Percentiles rank a stretch among this genome's conserved stretches.
Evolutionary conservation across 1,140 invertebrate species (phyloP).

Genomic region (Daktulosphaira vitifoliae): DNA sequence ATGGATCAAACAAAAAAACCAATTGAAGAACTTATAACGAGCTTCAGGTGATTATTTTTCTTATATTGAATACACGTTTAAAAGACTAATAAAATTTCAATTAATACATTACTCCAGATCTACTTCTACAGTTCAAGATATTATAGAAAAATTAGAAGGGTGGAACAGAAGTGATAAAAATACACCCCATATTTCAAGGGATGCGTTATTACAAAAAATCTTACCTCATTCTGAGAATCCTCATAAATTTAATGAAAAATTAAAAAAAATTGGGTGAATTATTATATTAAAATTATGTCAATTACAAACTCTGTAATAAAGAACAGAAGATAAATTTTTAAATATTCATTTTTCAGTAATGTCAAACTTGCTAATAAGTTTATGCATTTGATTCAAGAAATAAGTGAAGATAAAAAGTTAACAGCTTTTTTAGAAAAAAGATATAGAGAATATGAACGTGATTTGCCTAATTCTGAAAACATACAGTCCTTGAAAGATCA

Average conservation of each 20-base stretch:
- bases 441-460: constrained; percentile 17
- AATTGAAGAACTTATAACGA: constrained; percentile 13
- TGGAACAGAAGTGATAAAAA: constrained; percentile 11
- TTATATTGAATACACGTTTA: not conserved
- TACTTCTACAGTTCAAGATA: constrained; percentile 8
- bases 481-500: not conserved
- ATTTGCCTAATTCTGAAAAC: not conserved
- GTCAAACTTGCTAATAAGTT: not conserved
- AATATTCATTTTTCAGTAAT: not conserved
- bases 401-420: constrained; percentile 26
- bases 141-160: constrained; percentile 16
- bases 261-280: not conserved
- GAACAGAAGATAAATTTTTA: no score
- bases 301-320: no score
- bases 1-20: constrained; percentile 11
- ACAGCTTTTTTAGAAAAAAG: constrained; percentile 13
- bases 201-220: not conserved
- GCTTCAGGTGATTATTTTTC: constrained; percentile 12
- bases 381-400: constrained; percentile 28
- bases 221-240: constrained; percentile 6
- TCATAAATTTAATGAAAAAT: constrained; percentile 13
- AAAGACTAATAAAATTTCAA: no score
- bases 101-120: not conserved
- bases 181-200: constrained; percentile 13
- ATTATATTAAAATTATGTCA: not conserved